Percentiles rank a stretch among this genome's conserved stretches.
Conservation (phyloP, 1,140 invertebrate species). For the Drosophila burlai region DNA sequence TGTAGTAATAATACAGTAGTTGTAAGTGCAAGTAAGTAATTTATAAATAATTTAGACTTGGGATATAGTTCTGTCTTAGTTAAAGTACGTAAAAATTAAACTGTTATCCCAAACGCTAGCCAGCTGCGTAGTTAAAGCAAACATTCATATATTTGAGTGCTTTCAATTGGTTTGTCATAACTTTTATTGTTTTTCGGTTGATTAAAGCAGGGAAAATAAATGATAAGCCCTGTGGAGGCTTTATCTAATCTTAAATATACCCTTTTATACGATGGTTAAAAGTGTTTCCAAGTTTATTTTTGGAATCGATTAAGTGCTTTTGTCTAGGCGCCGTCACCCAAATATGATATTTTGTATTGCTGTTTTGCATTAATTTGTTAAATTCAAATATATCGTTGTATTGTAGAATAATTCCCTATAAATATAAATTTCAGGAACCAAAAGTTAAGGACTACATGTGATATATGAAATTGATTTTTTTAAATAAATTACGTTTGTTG, state of each 20-base stretch:
- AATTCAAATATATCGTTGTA: too few relatives aligned
- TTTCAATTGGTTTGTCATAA: slow-evolving; percentile 4
- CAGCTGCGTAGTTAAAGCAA: neutral
- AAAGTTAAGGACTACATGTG: neutral
- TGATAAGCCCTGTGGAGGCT: slow-evolving; percentile 6
- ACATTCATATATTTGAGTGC: neutral
- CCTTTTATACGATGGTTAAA: slow-evolving; percentile 9
- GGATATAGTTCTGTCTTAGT: neutral
- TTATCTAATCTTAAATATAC: slow-evolving; percentile 35
- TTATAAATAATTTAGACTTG: too few relatives aligned
- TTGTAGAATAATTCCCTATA: too few relatives aligned
- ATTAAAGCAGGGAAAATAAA: slow-evolving; percentile 1
- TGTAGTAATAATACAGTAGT: neutral
- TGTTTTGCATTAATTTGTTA: too few relatives aligned
- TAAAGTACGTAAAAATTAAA: neutral
- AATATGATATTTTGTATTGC: neutral
- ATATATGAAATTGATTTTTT: neutral
- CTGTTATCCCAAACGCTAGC: neutral
- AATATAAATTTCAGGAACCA: neutral
- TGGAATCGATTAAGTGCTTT: neutral
- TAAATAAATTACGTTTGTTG: neutral
- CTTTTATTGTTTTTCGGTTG: slow-evolving; percentile 17
- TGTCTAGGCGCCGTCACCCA: neutral
- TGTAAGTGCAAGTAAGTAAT: neutral
- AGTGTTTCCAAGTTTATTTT: neutral